Conservation (phyloP, 2,888 invertebrate genomes). For the Asteroscopus sphinx region DNA sequence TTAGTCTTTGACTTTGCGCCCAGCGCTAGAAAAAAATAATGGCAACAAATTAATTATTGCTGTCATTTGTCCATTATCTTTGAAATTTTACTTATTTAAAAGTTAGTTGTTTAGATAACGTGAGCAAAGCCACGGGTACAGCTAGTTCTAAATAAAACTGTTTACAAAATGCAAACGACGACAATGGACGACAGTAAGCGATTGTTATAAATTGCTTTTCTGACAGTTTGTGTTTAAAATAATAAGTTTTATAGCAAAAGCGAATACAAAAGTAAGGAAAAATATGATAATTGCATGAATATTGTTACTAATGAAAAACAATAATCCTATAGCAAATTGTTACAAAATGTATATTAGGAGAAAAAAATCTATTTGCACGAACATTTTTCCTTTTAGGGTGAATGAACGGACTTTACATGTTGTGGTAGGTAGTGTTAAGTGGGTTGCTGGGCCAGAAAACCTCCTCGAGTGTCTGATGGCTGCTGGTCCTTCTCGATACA, state of each 20-base stretch:
- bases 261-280: constrained; percentile 20
- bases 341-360: constrained; percentile 22
- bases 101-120: too few species aligned
- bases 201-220: constrained; percentile 44
- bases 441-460: too few species aligned
- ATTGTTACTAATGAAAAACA: constrained; percentile 39
- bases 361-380: constrained; percentile 35
- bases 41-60: too few species aligned
- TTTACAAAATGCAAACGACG: constrained; percentile 29
- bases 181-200: constrained; percentile 39
- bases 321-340: constrained; percentile 14
- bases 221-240: constrained; percentile 43
- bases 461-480: too few species aligned
- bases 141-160: constrained; percentile 27
- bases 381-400: constrained; percentile 30
- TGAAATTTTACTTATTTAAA: too few species aligned
- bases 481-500: too few species aligned
- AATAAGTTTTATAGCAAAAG: constrained; percentile 14
- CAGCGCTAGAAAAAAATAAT: too few species aligned
- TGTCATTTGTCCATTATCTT: too few species aligned
- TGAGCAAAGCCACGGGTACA: too few species aligned
- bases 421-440: too few species aligned
- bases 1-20: too few species aligned
- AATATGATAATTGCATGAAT: constrained; percentile 35
- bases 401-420: constrained; percentile 21